Conservation (phyloP, 2,113 vertebrate genomes). For the Meles meles region DNA sequence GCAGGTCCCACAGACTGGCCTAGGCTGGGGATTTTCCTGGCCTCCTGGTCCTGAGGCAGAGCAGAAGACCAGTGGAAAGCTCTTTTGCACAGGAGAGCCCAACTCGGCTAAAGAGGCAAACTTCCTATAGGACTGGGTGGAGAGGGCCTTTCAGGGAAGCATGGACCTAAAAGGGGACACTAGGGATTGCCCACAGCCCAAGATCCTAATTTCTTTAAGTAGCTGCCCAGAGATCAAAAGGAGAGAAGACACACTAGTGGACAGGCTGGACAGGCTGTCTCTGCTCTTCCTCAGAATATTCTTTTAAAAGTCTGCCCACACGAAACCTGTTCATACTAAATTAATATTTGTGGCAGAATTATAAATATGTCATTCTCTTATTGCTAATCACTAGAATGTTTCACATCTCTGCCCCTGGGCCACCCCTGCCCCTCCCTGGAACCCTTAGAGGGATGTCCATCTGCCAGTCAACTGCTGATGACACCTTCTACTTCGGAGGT, state of each 20-base stretch:
- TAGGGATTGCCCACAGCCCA: not conserved
- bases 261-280: not conserved
- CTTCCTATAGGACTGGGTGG: not conserved
- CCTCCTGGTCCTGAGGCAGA: not conserved
- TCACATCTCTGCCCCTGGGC: not conserved
- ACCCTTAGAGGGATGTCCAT: not conserved
- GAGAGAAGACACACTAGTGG: not conserved
- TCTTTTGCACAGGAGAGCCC: not conserved
- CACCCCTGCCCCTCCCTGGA: not conserved
- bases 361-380: not conserved
- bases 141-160: not conserved
- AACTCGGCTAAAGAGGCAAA: not conserved
- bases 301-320: slow-evolving; percentile 7
- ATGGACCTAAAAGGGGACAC: not conserved
- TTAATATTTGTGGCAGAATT: not conserved
- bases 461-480: not conserved
- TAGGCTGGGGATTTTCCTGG: not conserved
- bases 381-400: not conserved
- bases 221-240: not conserved
- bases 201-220: not conserved
- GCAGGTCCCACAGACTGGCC: not conserved
- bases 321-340: not conserved
- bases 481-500: not conserved
- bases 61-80: not conserved
- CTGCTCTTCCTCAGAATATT: not conserved